Evolutionary conservation across 2,113 vertebrate species (phyloP).

Genomic region (Cairina moschata): DNA sequence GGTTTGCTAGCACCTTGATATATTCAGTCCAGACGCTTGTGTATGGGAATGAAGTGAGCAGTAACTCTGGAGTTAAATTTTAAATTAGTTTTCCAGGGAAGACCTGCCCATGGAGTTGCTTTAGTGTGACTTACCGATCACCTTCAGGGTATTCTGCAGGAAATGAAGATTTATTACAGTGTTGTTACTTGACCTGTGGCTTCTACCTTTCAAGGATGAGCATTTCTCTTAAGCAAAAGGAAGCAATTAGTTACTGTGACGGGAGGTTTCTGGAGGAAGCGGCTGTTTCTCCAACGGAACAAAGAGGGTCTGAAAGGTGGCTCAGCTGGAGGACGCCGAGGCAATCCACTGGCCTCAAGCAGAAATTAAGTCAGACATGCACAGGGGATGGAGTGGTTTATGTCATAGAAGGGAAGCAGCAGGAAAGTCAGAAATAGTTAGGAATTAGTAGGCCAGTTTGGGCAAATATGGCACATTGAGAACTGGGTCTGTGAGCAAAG

Average conservation of each 20-base stretch:
- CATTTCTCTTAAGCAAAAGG: not conserved
- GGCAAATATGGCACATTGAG: not conserved
- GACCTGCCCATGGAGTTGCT: not conserved
- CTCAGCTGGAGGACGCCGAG: not conserved
- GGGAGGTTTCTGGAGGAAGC: not conserved
- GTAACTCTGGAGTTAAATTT: not conserved
- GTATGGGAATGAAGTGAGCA: not conserved
- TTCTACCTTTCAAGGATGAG: not conserved
- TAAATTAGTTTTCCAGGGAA: not conserved
- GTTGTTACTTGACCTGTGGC: not conserved
- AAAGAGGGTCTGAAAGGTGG: not conserved
- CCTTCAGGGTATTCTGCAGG: not conserved
- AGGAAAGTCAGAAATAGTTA: not conserved
- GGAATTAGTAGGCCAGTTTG: not conserved
- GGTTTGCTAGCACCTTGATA: not conserved
- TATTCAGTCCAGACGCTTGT: not conserved
- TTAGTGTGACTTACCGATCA: not conserved
- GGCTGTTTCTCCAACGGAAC: not conserved
- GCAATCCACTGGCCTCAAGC: not conserved
- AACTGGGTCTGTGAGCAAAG: not conserved
- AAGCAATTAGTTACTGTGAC: not conserved
- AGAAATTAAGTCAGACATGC: not conserved
- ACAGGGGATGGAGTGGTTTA: not conserved
- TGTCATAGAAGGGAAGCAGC: not conserved
- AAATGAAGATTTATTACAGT: not conserved